A percentile compares a stretch with the other conserved stretches of the same genome.
Evolutionary conservation across 2,797 vertebrate species (phyloP).

Genomic region (Saxicola maurus): DNA sequence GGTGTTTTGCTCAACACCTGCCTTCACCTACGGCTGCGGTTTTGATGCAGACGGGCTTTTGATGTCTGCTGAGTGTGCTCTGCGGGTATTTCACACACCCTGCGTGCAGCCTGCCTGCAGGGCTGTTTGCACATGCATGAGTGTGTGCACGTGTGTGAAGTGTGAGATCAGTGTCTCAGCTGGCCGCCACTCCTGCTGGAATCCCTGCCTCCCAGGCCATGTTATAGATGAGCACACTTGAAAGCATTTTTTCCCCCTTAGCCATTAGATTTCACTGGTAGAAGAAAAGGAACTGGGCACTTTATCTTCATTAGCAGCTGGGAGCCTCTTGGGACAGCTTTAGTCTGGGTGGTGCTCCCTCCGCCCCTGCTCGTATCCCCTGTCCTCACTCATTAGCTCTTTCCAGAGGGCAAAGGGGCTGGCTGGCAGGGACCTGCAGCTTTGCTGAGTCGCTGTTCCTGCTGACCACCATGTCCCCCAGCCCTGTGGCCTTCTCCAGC

Average conservation of each 20-base stretch:
- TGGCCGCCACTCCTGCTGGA: slow-evolving; percentile 64
- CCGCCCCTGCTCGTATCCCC: neutral
- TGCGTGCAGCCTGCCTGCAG: neutral
- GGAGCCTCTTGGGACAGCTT: slow-evolving; percentile 41
- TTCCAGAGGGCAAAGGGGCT: neutral
- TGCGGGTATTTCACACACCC: neutral
- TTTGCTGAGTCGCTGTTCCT: neutral
- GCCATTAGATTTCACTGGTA: slow-evolving; percentile 44
- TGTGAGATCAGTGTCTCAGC: slow-evolving; percentile 32
- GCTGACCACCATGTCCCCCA: neutral
- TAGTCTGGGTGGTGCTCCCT: slow-evolving; percentile 15
- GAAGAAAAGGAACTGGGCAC: slow-evolving; percentile 54
- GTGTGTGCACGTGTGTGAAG: neutral
- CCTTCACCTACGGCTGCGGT: neutral
- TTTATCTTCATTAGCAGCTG: slow-evolving; percentile 62
- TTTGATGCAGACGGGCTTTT: neutral
- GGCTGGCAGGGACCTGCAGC: neutral
- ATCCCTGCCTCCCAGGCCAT: slow-evolving; percentile 66
- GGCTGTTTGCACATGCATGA: neutral
- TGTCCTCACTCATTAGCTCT: slow-evolving; percentile 15
- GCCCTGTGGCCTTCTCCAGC: neutral
- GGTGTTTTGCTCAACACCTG: slow-evolving; percentile 10
- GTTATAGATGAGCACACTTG: slow-evolving; percentile 67
- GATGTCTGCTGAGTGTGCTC: neutral
- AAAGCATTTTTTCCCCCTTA: slow-evolving; percentile 69